A percentile compares a stretch with the other conserved stretches of the same genome.
Evolutionary conservation across 1,140 invertebrate genomes (phyloP).

Genomic region (Pogonomyrmex californicus): DNA sequence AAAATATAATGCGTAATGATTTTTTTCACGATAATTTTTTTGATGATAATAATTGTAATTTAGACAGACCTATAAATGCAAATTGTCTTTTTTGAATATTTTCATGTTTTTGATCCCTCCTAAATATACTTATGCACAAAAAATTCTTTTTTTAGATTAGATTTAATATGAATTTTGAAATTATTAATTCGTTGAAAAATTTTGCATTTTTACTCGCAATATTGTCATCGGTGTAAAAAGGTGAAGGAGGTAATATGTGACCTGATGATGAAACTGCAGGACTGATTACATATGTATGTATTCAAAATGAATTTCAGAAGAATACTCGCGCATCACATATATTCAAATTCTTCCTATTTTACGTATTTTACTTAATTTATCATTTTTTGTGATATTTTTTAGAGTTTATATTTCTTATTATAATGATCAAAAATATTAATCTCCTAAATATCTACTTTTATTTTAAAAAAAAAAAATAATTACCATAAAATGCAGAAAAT

Average conservation of each 20-base stretch:
- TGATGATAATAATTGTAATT: background rate
- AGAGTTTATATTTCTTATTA: background rate
- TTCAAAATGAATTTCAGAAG: slow-evolving; percentile 8
- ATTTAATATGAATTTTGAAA: background rate
- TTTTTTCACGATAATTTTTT: background rate
- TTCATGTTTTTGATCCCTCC: background rate
- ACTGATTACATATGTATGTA: background rate
- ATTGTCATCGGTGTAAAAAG: background rate
- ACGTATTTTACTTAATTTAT: background rate
- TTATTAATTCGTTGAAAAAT: background rate
- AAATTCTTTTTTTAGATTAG: background rate
- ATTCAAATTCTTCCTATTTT: background rate
- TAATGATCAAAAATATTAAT: background rate
- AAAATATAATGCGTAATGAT: background rate
- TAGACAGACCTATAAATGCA: background rate
- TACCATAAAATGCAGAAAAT: background rate
- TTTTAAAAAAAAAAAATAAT: background rate
- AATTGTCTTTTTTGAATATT: background rate
- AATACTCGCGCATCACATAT: background rate
- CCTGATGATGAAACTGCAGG: background rate
- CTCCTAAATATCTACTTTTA: background rate
- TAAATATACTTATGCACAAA: background rate
- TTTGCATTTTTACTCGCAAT: background rate
- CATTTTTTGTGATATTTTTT: background rate
- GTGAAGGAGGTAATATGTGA: background rate